Evolutionary conservation across 2,888 invertebrate genomes (phyloP).

Genomic region (Linnaemya tessellans): DNA sequence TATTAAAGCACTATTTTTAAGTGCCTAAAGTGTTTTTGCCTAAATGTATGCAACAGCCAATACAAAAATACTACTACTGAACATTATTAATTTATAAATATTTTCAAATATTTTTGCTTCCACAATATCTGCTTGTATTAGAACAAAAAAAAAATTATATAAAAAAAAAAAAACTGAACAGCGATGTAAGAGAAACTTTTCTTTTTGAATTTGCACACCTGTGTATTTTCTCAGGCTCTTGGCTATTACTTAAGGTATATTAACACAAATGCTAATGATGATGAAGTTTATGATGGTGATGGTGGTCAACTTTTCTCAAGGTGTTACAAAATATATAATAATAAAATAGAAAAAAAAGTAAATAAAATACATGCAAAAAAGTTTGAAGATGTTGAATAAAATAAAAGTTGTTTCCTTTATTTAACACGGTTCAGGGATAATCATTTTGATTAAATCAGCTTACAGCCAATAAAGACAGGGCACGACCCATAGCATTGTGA

Average conservation of each 20-base stretch:
- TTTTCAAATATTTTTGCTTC: conserved; percentile 15
- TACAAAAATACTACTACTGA: too few relatives aligned
- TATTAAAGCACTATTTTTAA: too few relatives aligned
- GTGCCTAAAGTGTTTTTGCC: too few relatives aligned
- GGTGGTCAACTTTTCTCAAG: conserved; percentile 64
- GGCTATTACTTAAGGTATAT: conserved; percentile 40
- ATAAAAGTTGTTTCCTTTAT: neutral
- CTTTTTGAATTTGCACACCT: conserved; percentile 56
- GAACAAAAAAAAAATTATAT: neutral
- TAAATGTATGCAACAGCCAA: too few relatives aligned
- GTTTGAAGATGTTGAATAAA: conserved; percentile 1
- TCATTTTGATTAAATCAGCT: conserved; percentile 21
- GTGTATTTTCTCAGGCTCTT: conserved; percentile 60
- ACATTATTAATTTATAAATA: conserved; percentile 52
- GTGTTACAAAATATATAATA: conserved; percentile 34
- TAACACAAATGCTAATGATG: conserved; percentile 59
- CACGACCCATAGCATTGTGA: conserved; percentile 18
- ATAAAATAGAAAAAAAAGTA: neutral
- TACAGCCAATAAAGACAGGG: neutral
- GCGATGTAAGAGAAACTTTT: conserved; percentile 5
- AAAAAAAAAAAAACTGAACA: neutral
- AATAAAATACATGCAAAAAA: conserved; percentile 6
- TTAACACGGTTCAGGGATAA: neutral
- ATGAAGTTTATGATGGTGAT: conserved; percentile 31
- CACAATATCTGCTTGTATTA: neutral